Evolutionary conservation across 2,797 vertebrate species (phyloP).

Genomic region (Hybognathus amarus): DNA sequence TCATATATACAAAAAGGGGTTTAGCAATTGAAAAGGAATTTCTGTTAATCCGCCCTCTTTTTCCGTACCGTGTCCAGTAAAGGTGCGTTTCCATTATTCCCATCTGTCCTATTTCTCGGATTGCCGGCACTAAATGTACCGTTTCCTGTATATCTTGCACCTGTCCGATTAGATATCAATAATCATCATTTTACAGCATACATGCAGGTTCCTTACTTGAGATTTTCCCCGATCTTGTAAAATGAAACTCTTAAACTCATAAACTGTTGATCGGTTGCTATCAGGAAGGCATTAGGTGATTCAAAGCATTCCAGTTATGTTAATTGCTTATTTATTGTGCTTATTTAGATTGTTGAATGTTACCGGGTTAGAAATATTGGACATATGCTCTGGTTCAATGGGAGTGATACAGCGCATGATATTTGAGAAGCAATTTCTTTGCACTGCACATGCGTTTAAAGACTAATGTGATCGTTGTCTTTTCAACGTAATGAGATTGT

Average conservation of each 20-base stretch:
- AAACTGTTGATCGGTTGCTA: constrained; percentile 33
- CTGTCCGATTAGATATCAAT: constrained; percentile 1
- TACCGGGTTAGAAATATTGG: constrained; percentile 64
- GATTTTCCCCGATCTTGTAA: not conserved
- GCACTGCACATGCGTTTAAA: constrained; percentile 15
- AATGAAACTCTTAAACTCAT: constrained; percentile 14
- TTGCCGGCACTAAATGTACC: constrained; percentile 21
- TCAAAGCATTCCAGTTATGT: constrained; percentile 65
- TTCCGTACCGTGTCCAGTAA: constrained; percentile 24
- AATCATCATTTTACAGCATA: not conserved
- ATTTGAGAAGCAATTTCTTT: constrained; percentile 61
- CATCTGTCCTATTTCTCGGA: constrained; percentile 8
- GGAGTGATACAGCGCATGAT: constrained; percentile 61
- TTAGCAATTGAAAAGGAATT: constrained; percentile 47
- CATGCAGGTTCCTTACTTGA: not conserved
- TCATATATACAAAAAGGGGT: constrained; percentile 60
- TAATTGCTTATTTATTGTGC: constrained; percentile 80
- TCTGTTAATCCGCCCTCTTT: constrained; percentile 14
- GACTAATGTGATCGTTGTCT: constrained; percentile 20
- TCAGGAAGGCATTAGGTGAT: constrained; percentile 53
- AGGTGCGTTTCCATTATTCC: constrained; percentile 6
- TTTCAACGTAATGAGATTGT: not conserved
- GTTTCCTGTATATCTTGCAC: constrained; percentile 7
- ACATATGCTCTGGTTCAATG: constrained; percentile 42
- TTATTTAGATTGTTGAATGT: constrained; percentile 68